Base-by-base conservation (phyloP, 2,888 invertebrate genomes). In the Tinea trinotella region DNA sequence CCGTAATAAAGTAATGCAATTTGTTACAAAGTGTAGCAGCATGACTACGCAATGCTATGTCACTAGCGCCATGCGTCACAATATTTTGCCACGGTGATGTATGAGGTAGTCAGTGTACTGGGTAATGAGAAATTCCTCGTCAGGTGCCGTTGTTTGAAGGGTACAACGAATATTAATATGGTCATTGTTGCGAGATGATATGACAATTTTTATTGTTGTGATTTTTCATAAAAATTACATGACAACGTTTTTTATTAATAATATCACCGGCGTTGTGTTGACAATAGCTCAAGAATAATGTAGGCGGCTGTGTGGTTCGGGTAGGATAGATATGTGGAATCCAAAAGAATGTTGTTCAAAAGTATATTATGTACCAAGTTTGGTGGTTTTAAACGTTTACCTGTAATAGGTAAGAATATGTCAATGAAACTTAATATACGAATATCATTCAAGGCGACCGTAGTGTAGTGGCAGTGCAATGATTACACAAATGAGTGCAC, bases 111-210 rank as follows among this genome's bases (percentile, higher is more conserved):
- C 30, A 30, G 30, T 30, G 34, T 52, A 34, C 17, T 17, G 30
- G 34, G 35, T 52, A 35, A 52, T 52, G 52, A 52, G 52, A 52
- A 52, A 52, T 52, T 52, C 52, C 52, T 24, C 22, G 52, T 35
- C 52, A 34, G 34, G 17, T 35, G 17, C 34, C 15, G 35, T 52
- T 52, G 52, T 52, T 52, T 52, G 50, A 18, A 34, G 52, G 34
- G 35, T 24, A 10, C 35, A 19, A 46, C 46, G 46, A 46, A 40
- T 46, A 46, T 46, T 46, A 46, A 46, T 46, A 46, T 19, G 46
- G 46, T 46, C 46, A 46, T 46, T 46, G 46, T 46, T 15, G 15
- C 17, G 15, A 46, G 15, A 19, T 46, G 46, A 46, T 19, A 17
- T 19, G 19, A 19, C 46, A n/a, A 19, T 46, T 46, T 40, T 46